These are phyloP conservation scores for Polyploca ridens DNA, from an alignment of 2,888 invertebrate genomes.

Conservation along the genomic window DNA sequence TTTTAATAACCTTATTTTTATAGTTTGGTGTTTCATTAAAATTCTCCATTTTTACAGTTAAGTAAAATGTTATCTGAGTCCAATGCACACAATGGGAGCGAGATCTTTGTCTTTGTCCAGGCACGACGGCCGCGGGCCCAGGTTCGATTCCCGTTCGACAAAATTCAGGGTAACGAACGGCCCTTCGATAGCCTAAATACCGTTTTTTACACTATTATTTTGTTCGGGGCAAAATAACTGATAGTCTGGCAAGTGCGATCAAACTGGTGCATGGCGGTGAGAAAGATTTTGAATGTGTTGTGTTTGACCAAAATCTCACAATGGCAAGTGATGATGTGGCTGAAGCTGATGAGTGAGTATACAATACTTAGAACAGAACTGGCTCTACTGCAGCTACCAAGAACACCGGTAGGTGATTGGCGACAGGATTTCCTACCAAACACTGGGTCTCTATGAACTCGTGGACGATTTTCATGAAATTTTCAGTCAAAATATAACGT, in stretches of 20 bases:
- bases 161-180: slow-evolving; percentile 76
- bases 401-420: too few relatives aligned
- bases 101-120: slow-evolving; percentile 71
- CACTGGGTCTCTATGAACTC: too few relatives aligned
- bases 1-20: slow-evolving; percentile 15
- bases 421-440: too few relatives aligned
- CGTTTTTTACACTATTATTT: slow-evolving; percentile 51
- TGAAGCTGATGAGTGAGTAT: too few relatives aligned
- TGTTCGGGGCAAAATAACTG: slow-evolving; percentile 17
- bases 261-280: too few relatives aligned
- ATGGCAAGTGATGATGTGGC: too few relatives aligned
- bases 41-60: slow-evolving; percentile 57
- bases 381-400: too few relatives aligned
- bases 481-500: too few relatives aligned
- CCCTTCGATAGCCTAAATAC: slow-evolving; percentile 57
- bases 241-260: not conserved
- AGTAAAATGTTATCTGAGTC: slow-evolving; percentile 69
- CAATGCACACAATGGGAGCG: slow-evolving; percentile 72
- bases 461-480: too few relatives aligned
- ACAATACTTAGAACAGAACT: too few relatives aligned
- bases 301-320: too few relatives aligned
- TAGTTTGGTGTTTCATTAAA: slow-evolving; percentile 54
- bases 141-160: slow-evolving; percentile 73
- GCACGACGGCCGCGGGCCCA: slow-evolving; percentile 64
- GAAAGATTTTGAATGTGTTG: too few relatives aligned